Percentiles rank a stretch among this genome's conserved stretches.
Conservation (phyloP, 2,888 invertebrate genomes). For the Sesia bembeciformis region DNA sequence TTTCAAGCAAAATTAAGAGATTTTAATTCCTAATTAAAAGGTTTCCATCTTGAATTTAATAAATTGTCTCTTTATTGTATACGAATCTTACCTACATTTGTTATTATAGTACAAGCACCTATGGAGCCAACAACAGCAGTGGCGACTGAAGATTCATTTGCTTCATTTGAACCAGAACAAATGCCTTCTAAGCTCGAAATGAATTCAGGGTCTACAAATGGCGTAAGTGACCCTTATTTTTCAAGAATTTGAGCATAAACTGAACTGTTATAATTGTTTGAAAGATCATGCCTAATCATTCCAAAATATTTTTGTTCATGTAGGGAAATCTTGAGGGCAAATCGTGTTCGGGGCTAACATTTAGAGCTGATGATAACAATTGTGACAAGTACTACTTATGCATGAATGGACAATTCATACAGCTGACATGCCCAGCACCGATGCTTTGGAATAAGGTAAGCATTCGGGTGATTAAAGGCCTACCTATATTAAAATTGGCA, state of each 20-base stretch:
- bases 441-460: slow-evolving; percentile 82
- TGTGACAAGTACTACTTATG: slow-evolving; percentile 88
- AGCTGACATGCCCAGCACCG: slow-evolving; percentile 82
- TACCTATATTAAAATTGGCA: too few relatives aligned
- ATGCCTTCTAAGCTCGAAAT: slow-evolving; percentile 10
- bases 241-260: not conserved
- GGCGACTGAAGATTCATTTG: slow-evolving; percentile 5
- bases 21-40: too few relatives aligned
- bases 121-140: slow-evolving; percentile 4
- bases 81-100: too few relatives aligned
- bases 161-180: slow-evolving; percentile 7
- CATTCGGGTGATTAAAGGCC: not conserved
- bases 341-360: slow-evolving; percentile 72
- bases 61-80: too few relatives aligned
- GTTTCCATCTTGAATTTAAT: too few relatives aligned
- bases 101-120: slow-evolving; percentile 1
- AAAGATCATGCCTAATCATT: not conserved
- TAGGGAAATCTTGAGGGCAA: slow-evolving; percentile 68
- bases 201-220: slow-evolving; percentile 6
- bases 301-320: slow-evolving; percentile 8
- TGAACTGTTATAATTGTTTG: not conserved
- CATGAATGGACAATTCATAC: slow-evolving; percentile 80
- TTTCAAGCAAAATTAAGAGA: too few relatives aligned
- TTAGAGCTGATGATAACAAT: slow-evolving; percentile 77
- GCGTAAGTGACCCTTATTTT: slow-evolving; percentile 1